These are phyloP conservation scores for Nymphalis polychloros DNA, from an alignment of 2,888 invertebrate genomes.

Conservation along the genomic window DNA sequence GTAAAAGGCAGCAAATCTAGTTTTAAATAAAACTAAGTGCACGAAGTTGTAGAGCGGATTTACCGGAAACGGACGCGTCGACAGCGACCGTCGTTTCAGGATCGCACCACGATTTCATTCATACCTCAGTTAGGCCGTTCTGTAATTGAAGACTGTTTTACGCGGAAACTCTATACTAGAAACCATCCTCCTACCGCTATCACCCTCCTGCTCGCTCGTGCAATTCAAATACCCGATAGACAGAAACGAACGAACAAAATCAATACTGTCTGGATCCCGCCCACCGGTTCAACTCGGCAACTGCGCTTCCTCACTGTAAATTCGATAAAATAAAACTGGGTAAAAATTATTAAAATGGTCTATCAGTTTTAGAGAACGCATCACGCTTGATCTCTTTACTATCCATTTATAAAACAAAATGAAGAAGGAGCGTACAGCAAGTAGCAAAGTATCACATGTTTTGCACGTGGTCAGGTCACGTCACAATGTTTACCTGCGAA, in stretches of 20 bases:
- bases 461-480: conserved; percentile 75
- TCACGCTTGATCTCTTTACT: conserved; percentile 18
- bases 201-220: conserved; percentile 59
- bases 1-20: conserved; percentile 42
- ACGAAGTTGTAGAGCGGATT: conserved; percentile 77
- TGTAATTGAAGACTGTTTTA: conserved; percentile 58
- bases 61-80: conserved; percentile 79
- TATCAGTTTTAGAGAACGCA: conserved; percentile 53
- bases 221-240: conserved; percentile 50
- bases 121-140: conserved; percentile 73
- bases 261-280: conserved; percentile 80
- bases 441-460: conserved; percentile 58
- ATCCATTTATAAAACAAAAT: background rate
- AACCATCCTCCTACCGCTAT: conserved; percentile 63
- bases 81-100: conserved; percentile 79
- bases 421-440: background rate
- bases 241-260: conserved; percentile 71
- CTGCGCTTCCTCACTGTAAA: conserved; percentile 79
- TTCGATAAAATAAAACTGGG: conserved; percentile 79
- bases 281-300: conserved; percentile 76
- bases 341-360: conserved; percentile 75
- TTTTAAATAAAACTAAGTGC: conserved; percentile 74
- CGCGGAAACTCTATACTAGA: conserved; percentile 76
- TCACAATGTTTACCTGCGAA: conserved; percentile 79
- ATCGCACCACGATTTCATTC: conserved; percentile 81